Evolutionary conservation across 2,888 invertebrate species (phyloP).

Genomic region (Barypeithes pellucidus): DNA sequence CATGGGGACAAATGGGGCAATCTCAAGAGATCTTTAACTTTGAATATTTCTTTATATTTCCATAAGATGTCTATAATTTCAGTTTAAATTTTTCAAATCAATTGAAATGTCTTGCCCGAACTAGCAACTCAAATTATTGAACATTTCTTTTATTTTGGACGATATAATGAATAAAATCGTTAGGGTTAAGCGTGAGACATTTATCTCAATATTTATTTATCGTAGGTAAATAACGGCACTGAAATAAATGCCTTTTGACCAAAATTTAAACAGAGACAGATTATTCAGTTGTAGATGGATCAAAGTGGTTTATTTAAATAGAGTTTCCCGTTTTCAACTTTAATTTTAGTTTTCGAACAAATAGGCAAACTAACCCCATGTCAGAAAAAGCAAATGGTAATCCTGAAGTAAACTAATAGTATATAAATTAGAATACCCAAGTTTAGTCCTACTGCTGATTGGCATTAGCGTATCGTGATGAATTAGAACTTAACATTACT

Average conservation of each 20-base stretch:
- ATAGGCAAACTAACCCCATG: constrained; percentile 9
- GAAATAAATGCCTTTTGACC: constrained; percentile 6
- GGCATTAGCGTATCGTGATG: neutral
- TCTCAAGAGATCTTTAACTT: too few relatives aligned
- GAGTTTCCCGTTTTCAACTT: constrained; percentile 1
- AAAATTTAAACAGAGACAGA: constrained; percentile 12
- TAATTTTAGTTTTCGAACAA: constrained; percentile 12
- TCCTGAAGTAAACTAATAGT: neutral
- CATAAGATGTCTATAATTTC: too few relatives aligned
- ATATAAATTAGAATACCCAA: constrained; percentile 8
- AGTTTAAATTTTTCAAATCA: too few relatives aligned
- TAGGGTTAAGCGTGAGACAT: neutral
- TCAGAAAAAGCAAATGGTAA: constrained; percentile 8
- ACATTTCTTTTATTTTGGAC: neutral
- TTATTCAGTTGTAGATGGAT: constrained; percentile 10
- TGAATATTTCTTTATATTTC: too few relatives aligned
- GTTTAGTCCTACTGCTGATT: neutral
- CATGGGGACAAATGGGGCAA: too few relatives aligned
- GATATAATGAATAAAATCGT: neutral
- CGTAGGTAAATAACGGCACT: neutral
- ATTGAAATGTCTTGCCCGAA: too few relatives aligned
- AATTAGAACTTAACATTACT: neutral
- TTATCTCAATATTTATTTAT: constrained; percentile 6
- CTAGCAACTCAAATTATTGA: too few relatives aligned
- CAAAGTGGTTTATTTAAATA: constrained; percentile 9